Conservation (phyloP, 2,797 vertebrate genomes). For the Pteronotus mesoamericanus region DNA sequence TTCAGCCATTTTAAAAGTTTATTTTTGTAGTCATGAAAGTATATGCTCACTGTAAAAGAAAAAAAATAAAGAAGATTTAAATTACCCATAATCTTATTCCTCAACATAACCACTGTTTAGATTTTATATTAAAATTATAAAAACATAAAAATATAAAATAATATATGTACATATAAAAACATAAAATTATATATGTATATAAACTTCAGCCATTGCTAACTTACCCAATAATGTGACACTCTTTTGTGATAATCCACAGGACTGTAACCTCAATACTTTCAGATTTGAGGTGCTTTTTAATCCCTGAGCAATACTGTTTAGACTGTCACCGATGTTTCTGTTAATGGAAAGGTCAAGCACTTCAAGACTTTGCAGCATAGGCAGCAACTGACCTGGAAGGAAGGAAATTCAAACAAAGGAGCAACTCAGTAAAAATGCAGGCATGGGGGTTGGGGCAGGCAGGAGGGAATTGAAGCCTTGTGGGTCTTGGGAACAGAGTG, state of each 20-base stretch:
- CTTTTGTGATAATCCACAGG: slow-evolving; percentile 83
- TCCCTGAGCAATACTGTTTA: slow-evolving; percentile 79
- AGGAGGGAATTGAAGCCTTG: not conserved
- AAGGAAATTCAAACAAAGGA: not conserved
- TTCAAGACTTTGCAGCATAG: slow-evolving; percentile 77
- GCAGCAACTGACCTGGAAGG: slow-evolving; percentile 80
- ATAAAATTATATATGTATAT: not conserved
- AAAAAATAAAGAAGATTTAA: not conserved
- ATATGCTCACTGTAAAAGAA: not conserved
- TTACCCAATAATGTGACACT: slow-evolving; percentile 83
- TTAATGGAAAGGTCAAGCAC: slow-evolving; percentile 90
- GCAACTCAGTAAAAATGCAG: not conserved
- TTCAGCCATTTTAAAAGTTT: not conserved
- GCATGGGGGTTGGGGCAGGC: not conserved
- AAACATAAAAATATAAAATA: not conserved
- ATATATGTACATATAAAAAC: not conserved
- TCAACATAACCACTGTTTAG: not conserved
- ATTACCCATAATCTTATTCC: not conserved
- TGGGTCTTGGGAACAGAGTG: not conserved
- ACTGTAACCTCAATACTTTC: slow-evolving; percentile 83
- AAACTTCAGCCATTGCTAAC: slow-evolving; percentile 44
- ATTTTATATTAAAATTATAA: not conserved
- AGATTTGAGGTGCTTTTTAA: slow-evolving; percentile 81
- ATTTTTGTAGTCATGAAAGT: not conserved
- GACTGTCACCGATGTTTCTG: slow-evolving; percentile 78